These are phyloP conservation scores for Aspidiotus rigidus DNA, from an alignment of 2,888 invertebrate species.

Conservation along the genomic window DNA sequence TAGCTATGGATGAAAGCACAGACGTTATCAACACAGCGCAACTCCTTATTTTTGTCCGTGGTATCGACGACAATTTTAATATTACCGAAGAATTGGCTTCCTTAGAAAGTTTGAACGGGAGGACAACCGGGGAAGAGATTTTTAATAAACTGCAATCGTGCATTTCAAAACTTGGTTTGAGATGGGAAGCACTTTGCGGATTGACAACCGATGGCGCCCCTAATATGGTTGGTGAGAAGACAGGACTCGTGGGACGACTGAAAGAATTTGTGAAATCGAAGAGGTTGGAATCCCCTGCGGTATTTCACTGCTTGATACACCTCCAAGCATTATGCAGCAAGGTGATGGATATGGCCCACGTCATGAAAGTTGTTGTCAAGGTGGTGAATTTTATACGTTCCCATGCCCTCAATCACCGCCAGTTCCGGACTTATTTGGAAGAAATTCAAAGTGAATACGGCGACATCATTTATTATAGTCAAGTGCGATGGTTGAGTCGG, in stretches of 20 bases:
- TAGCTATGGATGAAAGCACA: not conserved
- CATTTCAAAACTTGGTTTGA: slow-evolving; percentile 14
- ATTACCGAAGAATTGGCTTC: not conserved
- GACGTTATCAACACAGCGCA: not conserved
- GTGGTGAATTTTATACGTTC: slow-evolving; percentile 30
- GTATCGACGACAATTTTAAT: not conserved
- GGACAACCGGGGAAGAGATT: not conserved
- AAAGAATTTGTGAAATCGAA: slow-evolving; percentile 1
- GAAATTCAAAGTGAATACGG: slow-evolving; percentile 25
- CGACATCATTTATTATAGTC: slow-evolving; percentile 25
- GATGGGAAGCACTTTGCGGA: slow-evolving; percentile 13
- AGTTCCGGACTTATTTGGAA: slow-evolving; percentile 25
- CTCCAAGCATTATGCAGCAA: slow-evolving; percentile 14
- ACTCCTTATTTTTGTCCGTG: slow-evolving; percentile 2
- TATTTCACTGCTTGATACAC: slow-evolving; percentile 20
- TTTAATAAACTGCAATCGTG: slow-evolving; percentile 13
- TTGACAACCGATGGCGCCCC: slow-evolving; percentile 20
- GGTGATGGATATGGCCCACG: slow-evolving; percentile 12
- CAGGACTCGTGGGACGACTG: slow-evolving; percentile 15
- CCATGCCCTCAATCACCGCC: slow-evolving; percentile 26
- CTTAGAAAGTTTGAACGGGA: not conserved
- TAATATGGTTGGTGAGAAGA: slow-evolving; percentile 18
- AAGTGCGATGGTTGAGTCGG: slow-evolving; percentile 30
- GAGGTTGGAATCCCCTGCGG: not conserved
- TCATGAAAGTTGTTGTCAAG: slow-evolving; percentile 27